Percentiles rank a stretch among this genome's conserved stretches.
These are phyloP conservation scores for Aythya baeri DNA, from an alignment of 2,113 vertebrate species.

Conservation along the genomic window DNA sequence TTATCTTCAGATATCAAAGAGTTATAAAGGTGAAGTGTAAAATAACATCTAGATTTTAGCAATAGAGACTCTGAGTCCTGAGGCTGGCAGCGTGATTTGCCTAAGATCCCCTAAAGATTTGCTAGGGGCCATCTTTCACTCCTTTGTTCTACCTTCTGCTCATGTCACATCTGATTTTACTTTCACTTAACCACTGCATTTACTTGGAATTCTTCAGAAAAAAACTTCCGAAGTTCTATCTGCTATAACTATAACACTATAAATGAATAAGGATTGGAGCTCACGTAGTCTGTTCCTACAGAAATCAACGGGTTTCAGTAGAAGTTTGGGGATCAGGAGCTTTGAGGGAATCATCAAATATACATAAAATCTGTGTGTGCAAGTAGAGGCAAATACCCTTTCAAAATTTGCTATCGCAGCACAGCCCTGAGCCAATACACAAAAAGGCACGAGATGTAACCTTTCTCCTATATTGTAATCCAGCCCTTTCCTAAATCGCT, in stretches of 20 bases:
- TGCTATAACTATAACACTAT: background rate
- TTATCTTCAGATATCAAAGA: background rate
- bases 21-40: background rate
- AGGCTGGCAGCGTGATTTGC: background rate
- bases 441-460: constrained; percentile 30
- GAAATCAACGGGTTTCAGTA: background rate
- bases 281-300: background rate
- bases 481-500: constrained; percentile 1
- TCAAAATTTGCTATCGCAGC: background rate
- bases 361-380: background rate
- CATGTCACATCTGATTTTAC: background rate
- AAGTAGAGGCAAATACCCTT: background rate
- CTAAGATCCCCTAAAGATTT: background rate
- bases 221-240: background rate
- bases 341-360: background rate
- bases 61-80: background rate
- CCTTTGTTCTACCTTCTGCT: background rate
- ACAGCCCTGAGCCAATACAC: background rate
- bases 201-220: background rate
- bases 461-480: constrained; percentile 49
- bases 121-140: background rate
- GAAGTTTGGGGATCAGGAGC: background rate
- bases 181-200: background rate
- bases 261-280: background rate
- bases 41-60: background rate